These are phyloP conservation scores for Drosophila colorata DNA, from an alignment of 2,888 invertebrate genomes.

Conservation along the genomic window DNA sequence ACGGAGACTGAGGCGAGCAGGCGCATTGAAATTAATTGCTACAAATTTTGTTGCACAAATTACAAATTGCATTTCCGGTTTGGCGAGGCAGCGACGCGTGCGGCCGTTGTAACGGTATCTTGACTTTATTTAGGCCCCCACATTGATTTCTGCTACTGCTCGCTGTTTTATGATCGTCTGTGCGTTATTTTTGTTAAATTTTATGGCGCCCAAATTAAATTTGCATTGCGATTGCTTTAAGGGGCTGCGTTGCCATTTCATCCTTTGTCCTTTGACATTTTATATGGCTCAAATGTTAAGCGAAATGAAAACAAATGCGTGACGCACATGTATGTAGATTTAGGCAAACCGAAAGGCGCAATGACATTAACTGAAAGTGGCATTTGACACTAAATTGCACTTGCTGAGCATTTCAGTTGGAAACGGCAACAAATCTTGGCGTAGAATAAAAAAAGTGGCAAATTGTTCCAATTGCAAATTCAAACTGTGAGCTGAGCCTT, in stretches of 20 bases:
- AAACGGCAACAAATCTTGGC: too few relatives aligned
- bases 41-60: conserved; percentile 68
- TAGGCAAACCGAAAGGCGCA: neutral
- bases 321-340: conserved; percentile 30
- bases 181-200: conserved; percentile 38
- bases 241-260: conserved; percentile 41
- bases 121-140: conserved; percentile 10
- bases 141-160: neutral
- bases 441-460: too few relatives aligned
- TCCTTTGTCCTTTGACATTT: conserved; percentile 25
- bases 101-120: conserved; percentile 34
- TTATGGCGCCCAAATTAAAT: conserved; percentile 72
- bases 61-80: conserved; percentile 81
- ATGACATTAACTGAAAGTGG: conserved; percentile 32
- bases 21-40: conserved; percentile 72
- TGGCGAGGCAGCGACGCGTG: conserved; percentile 66
- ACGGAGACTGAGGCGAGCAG: conserved; percentile 11
- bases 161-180: conserved; percentile 51
- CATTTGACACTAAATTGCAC: neutral
- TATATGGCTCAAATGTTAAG: conserved; percentile 20
- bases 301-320: conserved; percentile 33
- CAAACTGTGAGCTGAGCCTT: too few relatives aligned
- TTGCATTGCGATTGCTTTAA: conserved; percentile 67
- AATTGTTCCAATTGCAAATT: too few relatives aligned
- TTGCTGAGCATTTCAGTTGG: too few relatives aligned